These are phyloP conservation scores for Celastrina argiolus DNA, from an alignment of 2,888 invertebrate species.

Conservation along the genomic window DNA sequence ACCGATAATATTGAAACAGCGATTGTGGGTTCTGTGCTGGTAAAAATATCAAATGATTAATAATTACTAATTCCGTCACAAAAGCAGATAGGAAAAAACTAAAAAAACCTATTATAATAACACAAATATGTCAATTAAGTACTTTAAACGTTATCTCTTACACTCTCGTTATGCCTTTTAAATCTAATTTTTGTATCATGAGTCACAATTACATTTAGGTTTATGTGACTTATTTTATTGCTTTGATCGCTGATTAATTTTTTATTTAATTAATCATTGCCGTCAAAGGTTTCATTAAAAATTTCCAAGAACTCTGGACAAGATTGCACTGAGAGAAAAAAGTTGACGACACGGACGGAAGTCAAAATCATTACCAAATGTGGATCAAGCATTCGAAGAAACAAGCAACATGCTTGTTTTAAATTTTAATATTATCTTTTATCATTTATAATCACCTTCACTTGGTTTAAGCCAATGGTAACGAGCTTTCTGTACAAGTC, in stretches of 20 bases:
- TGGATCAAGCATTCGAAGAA: slow-evolving; percentile 36
- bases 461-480: background rate
- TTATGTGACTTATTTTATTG: background rate
- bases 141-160: no score
- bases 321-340: slow-evolving; percentile 43
- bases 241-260: background rate
- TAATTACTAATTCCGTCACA: no score
- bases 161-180: no score
- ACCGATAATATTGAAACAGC: no score
- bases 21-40: no score
- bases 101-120: no score
- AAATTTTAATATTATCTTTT: background rate
- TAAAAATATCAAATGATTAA: no score
- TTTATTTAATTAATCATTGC: slow-evolving; percentile 40
- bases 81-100: no score
- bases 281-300: slow-evolving; percentile 46
- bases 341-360: slow-evolving; percentile 57
- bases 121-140: no score
- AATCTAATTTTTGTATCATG: no score
- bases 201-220: background rate
- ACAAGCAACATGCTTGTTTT: slow-evolving; percentile 19
- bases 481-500: no score
- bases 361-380: slow-evolving; percentile 67
- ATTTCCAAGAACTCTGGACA: slow-evolving; percentile 61
- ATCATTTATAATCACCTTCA: background rate